Percentiles rank a stretch among this genome's conserved stretches.
phyloP scores from a whole-genome alignment of 2,888 invertebrate species.

The Apodemia hepburni region DNA sequence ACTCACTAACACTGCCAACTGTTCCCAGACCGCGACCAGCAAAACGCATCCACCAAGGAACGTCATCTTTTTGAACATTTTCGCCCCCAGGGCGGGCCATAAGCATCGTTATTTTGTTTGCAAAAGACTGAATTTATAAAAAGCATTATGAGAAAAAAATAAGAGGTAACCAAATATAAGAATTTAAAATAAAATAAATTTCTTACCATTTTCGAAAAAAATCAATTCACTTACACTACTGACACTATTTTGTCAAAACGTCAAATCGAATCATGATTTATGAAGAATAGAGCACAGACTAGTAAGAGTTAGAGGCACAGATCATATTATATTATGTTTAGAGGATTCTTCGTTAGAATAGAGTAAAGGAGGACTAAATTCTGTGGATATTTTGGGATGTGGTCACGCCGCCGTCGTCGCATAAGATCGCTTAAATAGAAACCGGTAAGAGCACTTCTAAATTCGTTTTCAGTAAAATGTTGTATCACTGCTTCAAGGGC shows the following conservation, averaged over 20 bases:
- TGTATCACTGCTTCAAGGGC: too few relatives aligned
- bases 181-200: slow-evolving; percentile 29
- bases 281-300: too few relatives aligned
- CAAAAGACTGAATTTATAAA: slow-evolving; percentile 82
- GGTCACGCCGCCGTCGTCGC: too few relatives aligned
- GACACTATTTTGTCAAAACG: slow-evolving; percentile 51
- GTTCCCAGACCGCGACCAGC: slow-evolving; percentile 91
- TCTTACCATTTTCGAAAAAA: slow-evolving; percentile 73
- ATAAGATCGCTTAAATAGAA: too few relatives aligned
- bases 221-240: slow-evolving; percentile 69
- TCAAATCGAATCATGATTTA: too few relatives aligned
- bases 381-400: too few relatives aligned
- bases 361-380: too few relatives aligned
- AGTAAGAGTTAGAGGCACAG: too few relatives aligned
- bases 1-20: slow-evolving; percentile 91
- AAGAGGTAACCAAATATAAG: slow-evolving; percentile 36
- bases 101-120: slow-evolving; percentile 88
- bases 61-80: slow-evolving; percentile 88
- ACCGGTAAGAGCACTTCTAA: too few relatives aligned
- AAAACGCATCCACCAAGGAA: slow-evolving; percentile 95
- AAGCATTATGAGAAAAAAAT: slow-evolving; percentile 37
- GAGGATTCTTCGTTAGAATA: too few relatives aligned
- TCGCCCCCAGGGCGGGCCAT: slow-evolving; percentile 92
- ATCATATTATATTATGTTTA: too few relatives aligned
- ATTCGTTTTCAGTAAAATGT: too few relatives aligned